Evolutionary conservation across 2,113 vertebrate genomes (phyloP), one percentile per base, ranked within the genome.

Genomic region (Athene noctua): DNA sequence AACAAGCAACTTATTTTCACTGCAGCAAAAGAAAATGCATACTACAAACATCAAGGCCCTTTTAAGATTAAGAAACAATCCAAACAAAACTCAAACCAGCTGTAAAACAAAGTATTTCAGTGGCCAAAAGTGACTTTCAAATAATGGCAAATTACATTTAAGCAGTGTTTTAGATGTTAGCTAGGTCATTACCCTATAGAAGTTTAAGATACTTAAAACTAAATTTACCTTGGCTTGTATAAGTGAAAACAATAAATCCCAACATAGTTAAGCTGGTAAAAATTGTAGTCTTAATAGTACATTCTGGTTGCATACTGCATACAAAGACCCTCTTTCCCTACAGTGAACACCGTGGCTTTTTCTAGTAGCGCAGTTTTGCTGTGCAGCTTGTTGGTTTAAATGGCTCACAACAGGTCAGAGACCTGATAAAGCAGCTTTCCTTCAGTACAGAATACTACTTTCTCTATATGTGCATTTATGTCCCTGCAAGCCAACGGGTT

Each of bases 21-120:
- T 91, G 94, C 97, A 97, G 84, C 88, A 95, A 92, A 94, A 96
- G 65, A 68, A 96, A 97, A 96, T 62, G 49, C 68, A 89, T 77
- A 96, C 80, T 91, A 92, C 78, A 88, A 94, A 81, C 74, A 94
- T 80, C 58, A 74, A 80, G 65, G 79, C 36, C 61, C 61, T 89
- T 97, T 95, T 96, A 90, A 92, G 83, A 52, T 94, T 94, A 96
- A 97, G 97, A 97, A 97, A 97, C 97, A 97, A 77, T 70, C 67
- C 88, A 97, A 97, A 96, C 92, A 91, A 90, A 95, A 96, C 80
- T 97, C 94, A 97, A 96, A 94, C 84, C 70, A 81, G 81, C 88
- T 98, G 97, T 96, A 98, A 90, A 97, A 97, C 81, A 87, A 88
- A 97, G 44, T 74, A 95, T 89, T 97, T 95, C 44, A 57, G 87